Conservation (phyloP, 2,797 vertebrate genomes). For the Hippocampus kuda region DNA sequence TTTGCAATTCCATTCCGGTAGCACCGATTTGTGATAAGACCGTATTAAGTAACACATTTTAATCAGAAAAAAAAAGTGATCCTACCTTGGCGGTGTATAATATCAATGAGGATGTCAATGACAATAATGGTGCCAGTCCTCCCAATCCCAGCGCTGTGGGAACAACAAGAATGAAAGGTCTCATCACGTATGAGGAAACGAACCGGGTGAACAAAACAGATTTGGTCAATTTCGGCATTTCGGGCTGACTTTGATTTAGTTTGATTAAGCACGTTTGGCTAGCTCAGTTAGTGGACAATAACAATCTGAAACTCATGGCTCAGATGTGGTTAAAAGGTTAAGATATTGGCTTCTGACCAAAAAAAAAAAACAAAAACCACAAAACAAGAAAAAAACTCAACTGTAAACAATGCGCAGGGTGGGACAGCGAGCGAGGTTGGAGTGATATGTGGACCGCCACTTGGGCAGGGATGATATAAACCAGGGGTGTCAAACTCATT, state of each 20-base stretch:
- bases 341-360: background rate
- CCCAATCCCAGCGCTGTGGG: conserved; percentile 73
- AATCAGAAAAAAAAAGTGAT: background rate
- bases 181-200: background rate
- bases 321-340: background rate
- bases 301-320: too few relatives aligned
- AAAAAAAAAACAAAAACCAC: background rate
- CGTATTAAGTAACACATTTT: background rate
- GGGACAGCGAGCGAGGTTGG: too few relatives aligned
- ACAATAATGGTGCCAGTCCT: conserved; percentile 81
- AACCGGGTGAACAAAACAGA: background rate
- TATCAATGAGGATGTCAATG: conserved; percentile 78
- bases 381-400: background rate
- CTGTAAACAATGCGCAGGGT: too few relatives aligned
- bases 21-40: background rate
- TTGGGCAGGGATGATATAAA: too few relatives aligned
- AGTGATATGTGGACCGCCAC: too few relatives aligned
- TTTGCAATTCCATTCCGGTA: background rate
- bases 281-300: background rate
- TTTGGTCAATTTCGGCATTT: background rate
- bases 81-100: conserved; percentile 76
- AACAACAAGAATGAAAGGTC: conserved; percentile 5
- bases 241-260: background rate
- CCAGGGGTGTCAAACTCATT: too few relatives aligned
- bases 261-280: background rate